A percentile compares a stretch with the other conserved stretches of the same genome.
These are phyloP conservation scores for Aphidius ervi DNA, from an alignment of 1,140 invertebrate species.

Conservation along the genomic window DNA sequence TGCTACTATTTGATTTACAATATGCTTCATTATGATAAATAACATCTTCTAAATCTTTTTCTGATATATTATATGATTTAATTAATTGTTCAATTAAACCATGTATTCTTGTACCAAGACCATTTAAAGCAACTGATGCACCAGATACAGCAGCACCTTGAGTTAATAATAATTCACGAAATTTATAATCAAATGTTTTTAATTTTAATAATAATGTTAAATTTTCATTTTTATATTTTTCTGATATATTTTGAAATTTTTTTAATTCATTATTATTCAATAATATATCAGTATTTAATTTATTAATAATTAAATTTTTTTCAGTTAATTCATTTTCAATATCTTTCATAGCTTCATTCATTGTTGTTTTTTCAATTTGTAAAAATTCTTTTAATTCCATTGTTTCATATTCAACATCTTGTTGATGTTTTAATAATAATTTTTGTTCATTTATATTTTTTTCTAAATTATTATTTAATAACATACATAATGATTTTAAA, in stretches of 20 bases:
- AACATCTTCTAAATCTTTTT: conserved; percentile 70
- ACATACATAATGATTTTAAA: conserved; percentile 62
- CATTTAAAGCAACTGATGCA: conserved; percentile 67
- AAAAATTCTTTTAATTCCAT: conserved; percentile 74
- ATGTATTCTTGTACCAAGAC: conserved; percentile 65
- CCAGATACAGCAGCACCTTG: conserved; percentile 69
- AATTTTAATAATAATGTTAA: conserved; percentile 63
- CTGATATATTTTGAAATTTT: conserved; percentile 59
- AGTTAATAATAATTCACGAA: conserved; percentile 61
- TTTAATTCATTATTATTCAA: conserved; percentile 71
- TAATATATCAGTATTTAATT: conserved; percentile 58
- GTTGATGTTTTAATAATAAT: conserved; percentile 64
- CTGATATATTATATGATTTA: conserved; percentile 68
- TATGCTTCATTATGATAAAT: conserved; percentile 73
- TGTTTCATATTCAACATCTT: conserved; percentile 66
- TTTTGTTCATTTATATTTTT: conserved; percentile 64
- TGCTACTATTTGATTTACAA: conserved; percentile 59
- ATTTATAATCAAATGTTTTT: conserved; percentile 60
- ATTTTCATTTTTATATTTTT: conserved; percentile 72
- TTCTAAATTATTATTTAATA: conserved; percentile 65
- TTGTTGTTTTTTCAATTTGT: conserved; percentile 68
- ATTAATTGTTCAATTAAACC: conserved; percentile 68
- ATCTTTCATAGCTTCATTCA: conserved; percentile 71
- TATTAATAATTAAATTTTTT: conserved; percentile 52
- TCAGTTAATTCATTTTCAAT: conserved; percentile 62